phyloP scores from a whole-genome alignment of 1,140 invertebrate species.

The Drepana arcuata region DNA sequence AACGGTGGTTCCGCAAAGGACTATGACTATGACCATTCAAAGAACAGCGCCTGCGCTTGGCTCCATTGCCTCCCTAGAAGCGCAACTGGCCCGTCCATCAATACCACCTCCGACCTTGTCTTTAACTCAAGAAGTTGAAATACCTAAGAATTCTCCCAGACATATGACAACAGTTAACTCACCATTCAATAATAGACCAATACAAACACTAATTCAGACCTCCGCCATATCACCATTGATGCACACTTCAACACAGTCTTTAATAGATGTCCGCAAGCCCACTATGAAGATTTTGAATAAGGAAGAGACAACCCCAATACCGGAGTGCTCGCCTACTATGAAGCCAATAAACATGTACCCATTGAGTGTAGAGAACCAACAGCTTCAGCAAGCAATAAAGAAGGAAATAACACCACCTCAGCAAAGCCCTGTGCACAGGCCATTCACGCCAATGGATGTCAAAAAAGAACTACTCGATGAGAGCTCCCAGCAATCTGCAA shows the following conservation, averaged over 20 bases:
- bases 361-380: conserved; percentile 45
- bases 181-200: conserved; percentile 52
- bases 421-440: conserved; percentile 66
- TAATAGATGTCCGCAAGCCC: conserved; percentile 66
- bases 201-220: conserved; percentile 43
- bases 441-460: conserved; percentile 70
- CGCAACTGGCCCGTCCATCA: conserved; percentile 80
- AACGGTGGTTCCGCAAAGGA: conserved; percentile 59
- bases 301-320: conserved; percentile 56
- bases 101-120: conserved; percentile 73
- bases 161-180: conserved; percentile 57
- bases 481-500: conserved; percentile 73
- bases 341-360: conserved; percentile 54
- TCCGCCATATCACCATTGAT: conserved; percentile 52
- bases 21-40: conserved; percentile 67
- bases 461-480: conserved; percentile 76
- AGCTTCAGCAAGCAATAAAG: conserved; percentile 61
- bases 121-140: conserved; percentile 70
- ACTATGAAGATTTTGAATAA: conserved; percentile 53
- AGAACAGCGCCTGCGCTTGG: conserved; percentile 76
- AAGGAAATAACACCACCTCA: conserved; percentile 70
- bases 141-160: conserved; percentile 66
- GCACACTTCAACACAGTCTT: conserved; percentile 60
- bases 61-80: conserved; percentile 80
- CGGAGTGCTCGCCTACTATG: conserved; percentile 58